Evolutionary conservation across 35 echinoderm and acorn worm species (phyloP), one percentile per base, ranked within the genome.

Genomic region (Amphiura filiformis): DNA sequence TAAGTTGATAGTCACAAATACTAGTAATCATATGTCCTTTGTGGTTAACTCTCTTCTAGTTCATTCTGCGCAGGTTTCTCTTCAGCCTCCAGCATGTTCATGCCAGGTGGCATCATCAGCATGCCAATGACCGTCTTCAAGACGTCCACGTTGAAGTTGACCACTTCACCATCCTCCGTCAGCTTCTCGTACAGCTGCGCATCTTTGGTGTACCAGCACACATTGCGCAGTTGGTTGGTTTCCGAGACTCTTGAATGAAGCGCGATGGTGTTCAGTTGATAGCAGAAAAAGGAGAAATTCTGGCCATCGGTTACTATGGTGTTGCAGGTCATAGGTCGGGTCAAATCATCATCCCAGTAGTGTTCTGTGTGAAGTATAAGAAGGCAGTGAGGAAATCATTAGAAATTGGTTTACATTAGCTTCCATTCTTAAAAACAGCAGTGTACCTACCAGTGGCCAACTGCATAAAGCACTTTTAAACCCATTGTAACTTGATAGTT

Each of bases 211-310:
- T 85, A 52, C 88, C 93, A 90, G 57, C 82, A 82, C 22, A 90
- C 56, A 49, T 90, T 94, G 14, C 93, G 47, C 39, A 81, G 84
- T 1, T 78, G 30, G 32, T 90, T 94, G 78, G 52, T 80, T 20
- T 80, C 56, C 20, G 78, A 65, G 38, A 34, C 79, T 1, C 41
- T 77, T 31, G 77, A 39, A 15, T 85, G 82, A 18, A 94, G 39
- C 33, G 65, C 88, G 13, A 94, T n/a, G 31, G 93, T 94, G 44
- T 94, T 94, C 64, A 94, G 83, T 65, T 94, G 93, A 26, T 90
- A 94, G 34, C 82, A 86, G 84, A 86, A 90, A 64, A 94, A 94
- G 77, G 93, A 90, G 38, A 90, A 90, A 22, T 76, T 39, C 31
- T 38, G 35, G 4, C 93, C 93, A 34, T 94, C 65, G 0, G 83